Base-by-base conservation (phyloP, 1,140 invertebrate species). In the Caenorhabditis latens region DNA sequence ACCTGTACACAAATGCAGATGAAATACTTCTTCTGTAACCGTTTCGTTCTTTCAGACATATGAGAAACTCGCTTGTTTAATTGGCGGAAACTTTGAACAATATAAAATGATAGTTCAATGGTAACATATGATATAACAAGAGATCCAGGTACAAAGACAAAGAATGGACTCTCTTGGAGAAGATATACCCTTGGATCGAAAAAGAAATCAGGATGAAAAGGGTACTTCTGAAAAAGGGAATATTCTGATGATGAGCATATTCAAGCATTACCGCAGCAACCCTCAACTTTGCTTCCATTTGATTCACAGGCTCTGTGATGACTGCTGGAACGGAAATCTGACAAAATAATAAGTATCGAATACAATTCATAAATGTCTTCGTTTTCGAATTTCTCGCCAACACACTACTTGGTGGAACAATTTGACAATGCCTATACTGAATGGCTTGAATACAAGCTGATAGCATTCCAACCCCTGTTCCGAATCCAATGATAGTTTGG, bases 21-120 rank as follows among this genome's bases (percentile, higher is more conserved):
- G n/a, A 79, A 79, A 32, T 79, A 79, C 19, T 50, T 79, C 46
- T 50, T 79, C n/a, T 79, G 71, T 21, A 79, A 13, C 14, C 24
- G n/a, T 50, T 50, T 79, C 46, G 71, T 79, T 24, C 71, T 79
- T 50, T 79, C 71, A 3, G 71, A 79, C 71, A 79, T 79, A n/a
- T 79, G 71, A 2, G 71, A 79, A 50, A 50, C 46, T 11, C 9
- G 9, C 14, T 79, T 79, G n/a, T 50, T 79, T 7, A 79, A n/a
- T 24, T 79, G 71, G 13, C 46, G 46, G 24, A 79, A 79, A n/a
- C 71, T 79, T 50, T 79, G 71, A 5, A 79, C 8, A n/a, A 79
- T 79, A 24, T 79, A 79, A 43, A 79, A 79, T 11, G 71, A 79
- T 8, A 79, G 71, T 14, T 79, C 71, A 32, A 79, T 21, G 46